Percentiles rank a stretch among this genome's conserved stretches.
These are phyloP conservation scores for Aspiorhynchus laticeps DNA, from an alignment of 2,113 vertebrate species.

Conservation along the genomic window DNA sequence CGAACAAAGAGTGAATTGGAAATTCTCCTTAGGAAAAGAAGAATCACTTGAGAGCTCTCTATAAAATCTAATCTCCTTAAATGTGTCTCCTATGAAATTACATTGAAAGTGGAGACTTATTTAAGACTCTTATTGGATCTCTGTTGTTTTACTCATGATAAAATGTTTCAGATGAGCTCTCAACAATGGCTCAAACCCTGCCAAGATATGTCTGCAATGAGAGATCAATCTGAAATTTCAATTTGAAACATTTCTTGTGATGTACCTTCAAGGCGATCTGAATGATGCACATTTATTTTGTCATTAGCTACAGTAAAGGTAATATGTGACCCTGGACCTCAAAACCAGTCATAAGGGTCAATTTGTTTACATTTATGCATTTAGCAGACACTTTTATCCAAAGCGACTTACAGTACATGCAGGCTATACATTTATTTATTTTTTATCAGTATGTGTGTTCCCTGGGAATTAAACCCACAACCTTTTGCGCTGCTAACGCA, in stretches of 20 bases:
- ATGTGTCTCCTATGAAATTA: neutral
- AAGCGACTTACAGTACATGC: no score
- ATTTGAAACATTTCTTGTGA: neutral
- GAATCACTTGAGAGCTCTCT: neutral
- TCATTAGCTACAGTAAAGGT: neutral
- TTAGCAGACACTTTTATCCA: no score
- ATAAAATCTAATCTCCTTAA: neutral
- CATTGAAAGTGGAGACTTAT: neutral
- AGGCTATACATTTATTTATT: no score
- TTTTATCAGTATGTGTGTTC: no score
- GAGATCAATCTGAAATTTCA: neutral
- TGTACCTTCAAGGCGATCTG: neutral
- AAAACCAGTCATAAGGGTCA: no score
- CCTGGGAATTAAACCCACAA: no score
- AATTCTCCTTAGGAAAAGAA: neutral
- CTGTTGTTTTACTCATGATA: neutral
- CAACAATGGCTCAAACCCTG: neutral
- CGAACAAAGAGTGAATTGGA: neutral
- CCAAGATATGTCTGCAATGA: neutral
- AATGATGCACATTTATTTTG: neutral
- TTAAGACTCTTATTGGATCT: neutral
- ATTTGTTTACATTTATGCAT: no score
- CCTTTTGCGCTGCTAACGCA: no score
- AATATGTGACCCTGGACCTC: no score
- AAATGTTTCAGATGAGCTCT: neutral